Evolutionary conservation across 2,797 vertebrate genomes (phyloP).

Genomic region (Ibycter americanus): DNA sequence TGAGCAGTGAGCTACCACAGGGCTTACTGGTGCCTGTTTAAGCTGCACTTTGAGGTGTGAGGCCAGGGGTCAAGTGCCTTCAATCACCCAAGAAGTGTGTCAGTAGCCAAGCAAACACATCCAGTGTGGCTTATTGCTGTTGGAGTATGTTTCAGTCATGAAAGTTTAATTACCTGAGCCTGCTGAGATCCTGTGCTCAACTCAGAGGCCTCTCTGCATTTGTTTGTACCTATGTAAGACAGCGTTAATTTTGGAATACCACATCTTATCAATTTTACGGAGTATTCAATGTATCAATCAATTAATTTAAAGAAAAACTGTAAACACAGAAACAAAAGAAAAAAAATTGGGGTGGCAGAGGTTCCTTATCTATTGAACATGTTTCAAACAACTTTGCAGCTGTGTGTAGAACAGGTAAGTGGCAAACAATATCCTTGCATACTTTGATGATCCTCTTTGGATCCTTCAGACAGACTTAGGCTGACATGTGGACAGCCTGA

Average conservation of each 20-base stretch:
- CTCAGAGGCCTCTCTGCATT: background rate
- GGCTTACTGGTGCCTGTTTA: background rate
- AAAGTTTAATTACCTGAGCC: background rate
- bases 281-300: background rate
- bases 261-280: background rate
- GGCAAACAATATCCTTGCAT: background rate
- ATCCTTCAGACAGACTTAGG: background rate
- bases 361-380: background rate
- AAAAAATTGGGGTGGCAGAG: accelerated
- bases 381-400: background rate
- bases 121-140: background rate
- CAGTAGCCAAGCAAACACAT: background rate
- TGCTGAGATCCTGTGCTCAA: background rate
- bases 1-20: background rate
- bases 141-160: background rate
- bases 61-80: background rate
- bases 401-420: background rate
- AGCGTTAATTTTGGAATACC: background rate
- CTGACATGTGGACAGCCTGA: background rate
- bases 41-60: background rate
- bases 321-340: background rate
- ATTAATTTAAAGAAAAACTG: background rate
- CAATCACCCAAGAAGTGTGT: background rate
- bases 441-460: background rate
- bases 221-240: background rate